Base-by-base conservation (phyloP, 2,888 invertebrate species). In the Pherbina coryleti region DNA sequence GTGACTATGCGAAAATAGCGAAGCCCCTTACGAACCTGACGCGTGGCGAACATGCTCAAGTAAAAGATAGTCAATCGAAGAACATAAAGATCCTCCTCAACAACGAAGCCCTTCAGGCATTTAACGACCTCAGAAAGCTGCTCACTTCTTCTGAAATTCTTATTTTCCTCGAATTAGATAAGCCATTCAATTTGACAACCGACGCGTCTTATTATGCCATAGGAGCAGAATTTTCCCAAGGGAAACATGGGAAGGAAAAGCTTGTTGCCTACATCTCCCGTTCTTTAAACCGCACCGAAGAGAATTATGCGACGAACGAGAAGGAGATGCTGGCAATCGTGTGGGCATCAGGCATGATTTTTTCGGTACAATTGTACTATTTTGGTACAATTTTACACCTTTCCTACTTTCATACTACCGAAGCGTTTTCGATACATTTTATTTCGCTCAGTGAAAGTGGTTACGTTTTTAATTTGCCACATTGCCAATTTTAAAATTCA, bases 171-270 rank as follows among this genome's bases (percentile, higher is more conserved):
- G 76, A 77, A 9, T 79, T 79, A 14, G 34, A 44, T 11, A 77
- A 80, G 22, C 57, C 60, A 0, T 80, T 79, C 49, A 76, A 79
- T 4, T 22, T 78, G 0, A 79, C 80, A 28, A 75, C 75, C 5
- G 79, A 80, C 31, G 80, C 80, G 1, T 80, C 78, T 1, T 9
- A 79, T n/a, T 51, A 69, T 9, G 79, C 76, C 2, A 75, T 78
- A 5, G 75, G 60, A 49, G 74, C 74, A 19, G 51, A 62, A 1
- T n/a, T 74, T n/a, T 62, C 74, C 5, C 74, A 74, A 28, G 69
- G 69, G 66, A 34, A 75, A 19, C 3, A 9, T n/a, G 60, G 51
- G 51, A 76, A 44, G 19, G 76, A 76, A 22, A 55, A 31, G 22
- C 76, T 28, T 2, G 25, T 76, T 17, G 4, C 69, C 1, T 76